These are phyloP conservation scores for Calidris pygmaea DNA, from an alignment of 2,113 vertebrate species.

Conservation along the genomic window DNA sequence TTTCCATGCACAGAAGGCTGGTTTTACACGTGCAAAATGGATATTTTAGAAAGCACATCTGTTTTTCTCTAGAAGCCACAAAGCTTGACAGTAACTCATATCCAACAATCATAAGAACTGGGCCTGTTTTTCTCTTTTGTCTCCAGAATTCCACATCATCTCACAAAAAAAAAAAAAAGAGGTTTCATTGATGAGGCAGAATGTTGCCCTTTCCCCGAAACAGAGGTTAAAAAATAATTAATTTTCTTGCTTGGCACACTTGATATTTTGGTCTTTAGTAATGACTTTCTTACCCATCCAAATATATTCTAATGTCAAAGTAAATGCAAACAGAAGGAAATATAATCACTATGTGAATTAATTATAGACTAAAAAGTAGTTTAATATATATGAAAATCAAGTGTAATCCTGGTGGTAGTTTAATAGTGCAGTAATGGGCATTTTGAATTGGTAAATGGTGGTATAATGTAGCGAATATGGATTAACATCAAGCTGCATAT, in stretches of 20 bases:
- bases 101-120: not conserved
- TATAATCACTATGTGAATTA: not conserved
- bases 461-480: not conserved
- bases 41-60: slow-evolving; percentile 25
- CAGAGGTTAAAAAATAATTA: not conserved
- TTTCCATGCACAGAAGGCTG: not conserved
- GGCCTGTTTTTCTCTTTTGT: not conserved
- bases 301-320: not conserved
- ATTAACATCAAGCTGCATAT: not conserved
- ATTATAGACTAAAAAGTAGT: slow-evolving; percentile 9
- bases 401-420: not conserved
- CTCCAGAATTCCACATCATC: not conserved
- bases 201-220: not conserved
- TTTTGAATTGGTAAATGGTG: slow-evolving; percentile 33
- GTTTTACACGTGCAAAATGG: not conserved
- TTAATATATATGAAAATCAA: slow-evolving; percentile 67
- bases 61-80: slow-evolving; percentile 12
- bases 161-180: not conserved
- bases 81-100: not conserved
- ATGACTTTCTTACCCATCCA: not conserved
- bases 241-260: not conserved
- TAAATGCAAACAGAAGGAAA: slow-evolving; percentile 5
- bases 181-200: not conserved
- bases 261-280: not conserved
- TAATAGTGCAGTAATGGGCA: not conserved